These are phyloP conservation scores for Oreochromis aureus DNA, from an alignment of 2,113 vertebrate species.

Conservation along the genomic window DNA sequence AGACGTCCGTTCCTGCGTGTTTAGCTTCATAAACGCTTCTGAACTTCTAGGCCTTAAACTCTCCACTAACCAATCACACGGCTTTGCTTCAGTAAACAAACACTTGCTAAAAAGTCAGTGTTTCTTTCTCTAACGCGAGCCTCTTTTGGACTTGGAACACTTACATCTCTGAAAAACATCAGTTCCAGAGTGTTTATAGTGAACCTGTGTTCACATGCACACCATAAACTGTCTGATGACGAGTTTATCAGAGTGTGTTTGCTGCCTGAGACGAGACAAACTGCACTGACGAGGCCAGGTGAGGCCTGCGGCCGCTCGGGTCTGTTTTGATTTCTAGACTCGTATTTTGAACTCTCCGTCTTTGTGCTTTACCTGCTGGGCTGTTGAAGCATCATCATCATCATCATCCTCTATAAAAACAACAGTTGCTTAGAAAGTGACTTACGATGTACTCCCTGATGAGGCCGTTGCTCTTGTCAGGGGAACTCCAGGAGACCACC, in stretches of 20 bases:
- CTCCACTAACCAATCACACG: background rate
- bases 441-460: slow-evolving; percentile 93
- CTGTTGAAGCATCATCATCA: background rate
- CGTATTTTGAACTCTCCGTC: background rate
- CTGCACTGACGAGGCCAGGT: fast-evolving
- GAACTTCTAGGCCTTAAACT: background rate
- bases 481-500: slow-evolving; percentile 77
- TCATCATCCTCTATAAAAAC: background rate
- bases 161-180: background rate
- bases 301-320: background rate
- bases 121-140: background rate
- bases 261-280: background rate
- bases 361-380: background rate
- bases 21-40: background rate
- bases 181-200: background rate
- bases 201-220: background rate
- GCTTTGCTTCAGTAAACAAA: background rate
- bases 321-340: background rate
- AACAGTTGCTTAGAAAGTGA: background rate
- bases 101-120: background rate
- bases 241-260: background rate
- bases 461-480: slow-evolving; percentile 80
- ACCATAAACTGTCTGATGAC: background rate
- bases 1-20: background rate
- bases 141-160: background rate